Evolutionary conservation across 2,888 invertebrate genomes (phyloP), one percentile per base, ranked within the genome.

Genomic region (Drosophila cognata): DNA sequence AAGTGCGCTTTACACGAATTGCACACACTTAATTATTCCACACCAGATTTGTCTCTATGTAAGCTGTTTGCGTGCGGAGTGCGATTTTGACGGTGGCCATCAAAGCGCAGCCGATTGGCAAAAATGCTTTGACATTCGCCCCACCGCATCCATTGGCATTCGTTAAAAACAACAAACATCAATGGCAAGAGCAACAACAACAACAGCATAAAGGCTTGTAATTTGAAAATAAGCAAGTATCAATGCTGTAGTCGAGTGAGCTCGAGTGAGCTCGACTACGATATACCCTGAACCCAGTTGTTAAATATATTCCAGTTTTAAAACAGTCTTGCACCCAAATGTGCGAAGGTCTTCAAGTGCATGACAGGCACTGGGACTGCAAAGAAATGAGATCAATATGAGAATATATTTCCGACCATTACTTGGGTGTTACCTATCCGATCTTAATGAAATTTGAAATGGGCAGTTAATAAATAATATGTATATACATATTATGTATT

Each of bases 71-170:
- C 10, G n/a, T 4, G 5, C n/a, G 11, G 21, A 11, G 11, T 5
- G 43, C 21, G 43, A 11, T 55, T 11, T 36, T 36, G n/a, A 36
- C 29, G 56, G 18, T 35, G 41, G 35, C 43, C 38, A 29, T 38
- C 55, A 50, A 33, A 64, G 38, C 65, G 67, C 78, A 72, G 68
- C 66, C 78, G 75, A 72, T 75, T 72, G 79, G 65, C 75, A 80
- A 81, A 81, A 76, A 79, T 81, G 81, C 79, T 81, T 80, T 78
- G 78, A 75, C 78, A 75, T 55, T 48, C 38, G 33, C n/a, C 28
- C 28, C 41, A 51, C 28, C 51, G 31, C 51, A 25, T 31, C n/a
- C 64, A 60, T 31, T 31, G 29, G 10, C 35, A 48, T 33, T 11
- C 31, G 1, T 10, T n/a, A 21, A 11, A 11, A 43, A 21, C 43